These are phyloP conservation scores for Hystrix brachyura DNA, from an alignment of 2,113 vertebrate species.

Conservation along the genomic window DNA sequence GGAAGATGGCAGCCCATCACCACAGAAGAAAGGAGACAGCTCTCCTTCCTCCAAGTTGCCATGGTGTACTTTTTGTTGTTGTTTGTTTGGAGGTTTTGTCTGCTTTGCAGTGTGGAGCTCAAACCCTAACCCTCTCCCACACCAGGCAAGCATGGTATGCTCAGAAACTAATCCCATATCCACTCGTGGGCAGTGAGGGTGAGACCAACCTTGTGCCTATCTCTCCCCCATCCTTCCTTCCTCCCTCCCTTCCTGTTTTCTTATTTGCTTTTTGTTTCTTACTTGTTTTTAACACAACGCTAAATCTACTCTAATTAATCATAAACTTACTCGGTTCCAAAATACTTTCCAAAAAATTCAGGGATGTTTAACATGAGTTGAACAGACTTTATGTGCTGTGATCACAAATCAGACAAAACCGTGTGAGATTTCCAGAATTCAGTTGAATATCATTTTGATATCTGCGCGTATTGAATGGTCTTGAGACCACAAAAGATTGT, in stretches of 20 bases:
- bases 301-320: neutral
- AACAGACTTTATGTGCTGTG: neutral
- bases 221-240: neutral
- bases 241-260: neutral
- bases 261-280: neutral
- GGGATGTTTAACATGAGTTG: neutral
- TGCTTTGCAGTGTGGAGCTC: too few relatives aligned
- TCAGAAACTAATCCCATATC: neutral
- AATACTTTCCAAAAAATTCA: neutral
- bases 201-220: neutral
- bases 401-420: neutral
- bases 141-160: neutral
- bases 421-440: conserved; percentile 14
- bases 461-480: neutral
- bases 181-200: neutral
- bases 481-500: neutral
- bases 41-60: neutral
- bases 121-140: neutral
- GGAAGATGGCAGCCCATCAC: neutral
- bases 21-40: neutral
- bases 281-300: neutral
- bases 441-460: neutral
- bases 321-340: neutral
- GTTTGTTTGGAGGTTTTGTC: neutral
- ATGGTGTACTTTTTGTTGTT: neutral